Conservation (phyloP, 2,113 vertebrate genomes). For the Coracopsis vasa region DNA sequence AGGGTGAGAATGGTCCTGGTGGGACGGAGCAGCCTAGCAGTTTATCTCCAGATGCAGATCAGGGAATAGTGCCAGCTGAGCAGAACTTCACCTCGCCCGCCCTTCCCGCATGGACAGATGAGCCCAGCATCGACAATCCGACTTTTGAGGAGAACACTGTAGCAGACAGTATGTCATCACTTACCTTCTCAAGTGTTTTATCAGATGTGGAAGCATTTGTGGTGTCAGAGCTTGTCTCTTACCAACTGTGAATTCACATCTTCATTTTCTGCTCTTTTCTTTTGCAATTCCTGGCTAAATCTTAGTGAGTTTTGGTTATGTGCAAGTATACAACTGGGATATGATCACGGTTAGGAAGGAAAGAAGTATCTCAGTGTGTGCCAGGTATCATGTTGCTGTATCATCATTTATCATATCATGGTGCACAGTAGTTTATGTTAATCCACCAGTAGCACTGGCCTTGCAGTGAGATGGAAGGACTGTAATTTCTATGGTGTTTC, state of each 20-base stretch:
- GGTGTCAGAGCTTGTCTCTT: neutral
- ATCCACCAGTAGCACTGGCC: neutral
- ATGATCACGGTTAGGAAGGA: neutral
- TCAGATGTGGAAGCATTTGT: neutral
- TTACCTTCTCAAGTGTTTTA: neutral
- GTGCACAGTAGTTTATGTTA: neutral
- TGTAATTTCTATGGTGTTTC: neutral
- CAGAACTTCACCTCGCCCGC: slow-evolving; percentile 63
- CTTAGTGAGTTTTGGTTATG: neutral
- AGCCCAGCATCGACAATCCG: slow-evolving; percentile 88
- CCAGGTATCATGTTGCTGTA: neutral
- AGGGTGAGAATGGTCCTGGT: slow-evolving; percentile 67
- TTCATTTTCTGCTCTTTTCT: neutral
- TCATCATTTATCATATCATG: neutral
- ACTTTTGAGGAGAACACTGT: slow-evolving; percentile 89
- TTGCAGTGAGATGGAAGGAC: neutral
- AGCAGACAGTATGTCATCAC: slow-evolving; percentile 84
- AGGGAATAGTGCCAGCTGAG: slow-evolving; percentile 62
- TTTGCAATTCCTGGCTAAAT: neutral
- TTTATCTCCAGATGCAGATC: slow-evolving; percentile 66
- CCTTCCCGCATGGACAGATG: slow-evolving; percentile 81
- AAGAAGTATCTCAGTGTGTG: neutral
- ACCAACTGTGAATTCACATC: neutral
- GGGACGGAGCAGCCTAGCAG: slow-evolving; percentile 74
- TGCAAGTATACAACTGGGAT: neutral